Evolutionary conservation across 2,797 vertebrate genomes (phyloP).

Genomic region (Sebastes nivosus): DNA sequence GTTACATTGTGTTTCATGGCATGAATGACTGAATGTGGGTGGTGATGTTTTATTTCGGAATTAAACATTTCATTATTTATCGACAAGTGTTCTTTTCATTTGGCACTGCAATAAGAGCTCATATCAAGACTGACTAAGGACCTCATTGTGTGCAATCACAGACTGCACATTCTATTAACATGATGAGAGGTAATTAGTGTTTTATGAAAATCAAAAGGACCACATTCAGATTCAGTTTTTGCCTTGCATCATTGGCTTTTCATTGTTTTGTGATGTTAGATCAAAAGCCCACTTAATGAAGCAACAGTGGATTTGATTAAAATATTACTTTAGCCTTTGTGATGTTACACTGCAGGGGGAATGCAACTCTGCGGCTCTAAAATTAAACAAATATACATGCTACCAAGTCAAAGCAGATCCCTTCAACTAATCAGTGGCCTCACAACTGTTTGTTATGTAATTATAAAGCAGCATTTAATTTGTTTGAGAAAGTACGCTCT

Average conservation of each 20-base stretch:
- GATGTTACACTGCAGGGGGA: neutral
- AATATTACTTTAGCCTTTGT: neutral
- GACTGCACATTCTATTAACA: neutral
- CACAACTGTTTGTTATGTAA: neutral
- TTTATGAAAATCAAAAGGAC: slow-evolving; percentile 10
- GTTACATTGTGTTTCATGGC: neutral
- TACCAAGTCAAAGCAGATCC: neutral
- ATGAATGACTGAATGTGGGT: neutral
- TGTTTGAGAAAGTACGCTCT: neutral
- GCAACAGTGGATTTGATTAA: neutral
- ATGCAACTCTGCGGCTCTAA: neutral
- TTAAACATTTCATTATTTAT: neutral
- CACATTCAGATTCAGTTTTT: neutral
- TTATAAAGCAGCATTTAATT: neutral
- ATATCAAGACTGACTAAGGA: neutral
- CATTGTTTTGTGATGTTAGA: neutral
- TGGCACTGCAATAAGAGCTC: neutral
- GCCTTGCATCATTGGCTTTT: neutral
- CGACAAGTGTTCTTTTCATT: neutral
- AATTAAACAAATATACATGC: neutral
- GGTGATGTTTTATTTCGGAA: neutral
- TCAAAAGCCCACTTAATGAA: neutral
- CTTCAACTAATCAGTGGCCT: neutral
- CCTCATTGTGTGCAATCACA: slow-evolving; percentile 12
- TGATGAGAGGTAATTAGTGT: neutral